These are phyloP conservation scores for Danio tinwini DNA, from an alignment of 2,797 vertebrate genomes.

Conservation along the genomic window DNA sequence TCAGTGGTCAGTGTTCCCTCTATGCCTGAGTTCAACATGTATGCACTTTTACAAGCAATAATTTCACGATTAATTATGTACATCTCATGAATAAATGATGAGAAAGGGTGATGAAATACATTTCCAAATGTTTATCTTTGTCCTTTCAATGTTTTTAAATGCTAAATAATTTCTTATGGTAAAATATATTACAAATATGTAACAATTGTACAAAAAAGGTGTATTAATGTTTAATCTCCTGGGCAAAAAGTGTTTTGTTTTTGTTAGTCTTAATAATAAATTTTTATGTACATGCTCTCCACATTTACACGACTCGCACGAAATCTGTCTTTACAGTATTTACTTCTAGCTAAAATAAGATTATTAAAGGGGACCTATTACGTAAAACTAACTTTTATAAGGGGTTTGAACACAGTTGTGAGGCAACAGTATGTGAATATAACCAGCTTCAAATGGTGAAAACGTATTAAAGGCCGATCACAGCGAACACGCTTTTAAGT, in stretches of 20 bases:
- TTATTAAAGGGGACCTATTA: not conserved
- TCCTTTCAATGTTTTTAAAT: conserved; percentile 13
- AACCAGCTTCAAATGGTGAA: too few relatives aligned
- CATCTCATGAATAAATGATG: not conserved
- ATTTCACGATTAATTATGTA: not conserved
- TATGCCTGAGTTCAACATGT: conserved; percentile 39
- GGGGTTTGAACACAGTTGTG: too few relatives aligned
- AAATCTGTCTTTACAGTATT: not conserved
- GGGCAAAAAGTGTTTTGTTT: not conserved
- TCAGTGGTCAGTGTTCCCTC: conserved; percentile 55
- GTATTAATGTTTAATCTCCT: not conserved
- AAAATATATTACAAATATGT: not conserved
- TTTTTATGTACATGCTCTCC: not conserved
- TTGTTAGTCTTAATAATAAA: not conserved
- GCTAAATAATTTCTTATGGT: not conserved
- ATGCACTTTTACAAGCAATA: not conserved
- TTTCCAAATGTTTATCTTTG: not conserved
- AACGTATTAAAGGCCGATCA: too few relatives aligned
- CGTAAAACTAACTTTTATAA: too few relatives aligned
- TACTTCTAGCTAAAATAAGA: not conserved
- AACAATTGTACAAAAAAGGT: too few relatives aligned
- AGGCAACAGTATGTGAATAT: too few relatives aligned
- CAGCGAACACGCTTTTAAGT: too few relatives aligned
- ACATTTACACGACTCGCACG: not conserved
- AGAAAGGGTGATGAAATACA: not conserved